Base-by-base conservation (phyloP, 2,113 vertebrate species). In the Callithrix jacchus region DNA sequence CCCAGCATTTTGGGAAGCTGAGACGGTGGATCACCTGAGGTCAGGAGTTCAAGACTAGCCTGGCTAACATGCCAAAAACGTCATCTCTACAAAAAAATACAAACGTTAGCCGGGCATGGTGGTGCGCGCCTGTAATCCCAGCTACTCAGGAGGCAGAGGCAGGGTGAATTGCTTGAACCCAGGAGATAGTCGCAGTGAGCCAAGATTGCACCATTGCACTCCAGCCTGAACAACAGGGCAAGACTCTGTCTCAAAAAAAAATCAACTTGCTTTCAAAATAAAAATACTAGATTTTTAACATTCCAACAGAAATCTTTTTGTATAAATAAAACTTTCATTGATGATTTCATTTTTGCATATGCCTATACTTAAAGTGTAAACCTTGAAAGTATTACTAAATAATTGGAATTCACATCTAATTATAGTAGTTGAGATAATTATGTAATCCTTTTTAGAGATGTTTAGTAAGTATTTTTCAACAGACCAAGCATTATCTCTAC, bases 261-360 rank as follows among this genome's bases (percentile, higher is more conserved):
- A 68, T 37, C 27, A 49, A 30, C 47, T 77, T 94, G n/a, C 40
- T 93, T 95, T 96, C 58, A 91, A 30, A 91, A 89, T 91, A 8
- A 93, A 76, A 93, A 76, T 95, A 52, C 4, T 80, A 47, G 45
- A 1, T 77, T 93, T 93, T 93, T 89, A 91, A 80, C 40, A 94
- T 93, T 94, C 74, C n/a, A 90, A 61, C 35, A 87, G 80, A 93
- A 70, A 42, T 95, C 37, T 88, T 86, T 91, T 68, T 91, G 21
- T 54, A 8, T 90, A 79, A 74, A 74, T 68, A 47, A 71, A 14
- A 64, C 32, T 82, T 82, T 45, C 66, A n/a, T 61, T 83, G 71
- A 56, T 77, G 52, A 14, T 68, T 76, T 89, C 70, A 49, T 61
- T 47, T 87, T 96, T 95, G 93, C 35, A 52, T 76, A 56, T 82